Evolutionary conservation across 2,113 vertebrate species (phyloP), one percentile per base, ranked within the genome.

Genomic region (Potamarius usumacintae): DNA sequence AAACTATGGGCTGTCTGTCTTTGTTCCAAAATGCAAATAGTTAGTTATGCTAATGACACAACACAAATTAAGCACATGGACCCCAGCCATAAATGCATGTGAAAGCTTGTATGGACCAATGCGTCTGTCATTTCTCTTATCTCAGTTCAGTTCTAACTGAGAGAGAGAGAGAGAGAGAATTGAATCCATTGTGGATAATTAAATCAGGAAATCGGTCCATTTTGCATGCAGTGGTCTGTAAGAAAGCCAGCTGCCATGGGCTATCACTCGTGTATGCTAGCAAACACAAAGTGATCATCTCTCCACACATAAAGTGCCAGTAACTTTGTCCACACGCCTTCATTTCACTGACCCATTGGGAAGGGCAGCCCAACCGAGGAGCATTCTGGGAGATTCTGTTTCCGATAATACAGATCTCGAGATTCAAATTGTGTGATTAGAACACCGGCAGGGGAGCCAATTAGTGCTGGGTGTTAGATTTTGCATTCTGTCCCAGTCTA

Each of bases 151-250:
- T 90, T 90, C 86, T 80, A 92, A 94, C 27, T 42, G 57, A 22
- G 25, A 52, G 55, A 52, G n/a, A 89, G 89, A 90, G 42, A 90
- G 57, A 53, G 83, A 34, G 53, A 74, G 42, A 88, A 87, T 91
- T 91, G 91, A 93, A 93, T 90, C 91, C 92, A 94, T 93, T 85
- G 92, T 62, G 91, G 92, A 88, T 92, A 94, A 92, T 94, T 96
- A 93, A 92, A 94, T 93, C 89, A 91, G 91, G 89, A 94, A 93
- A 94, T 92, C 91, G 92, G 90, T 81, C 91, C 93, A 93, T 94
- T 95, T 93, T 94, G 94, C 91, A 95, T 93, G 94, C 94, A 95
- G 93, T 94, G 93, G 94, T 93, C 92, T 95, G 94, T 94, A 94
- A 93, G 95, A 94, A 93, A 86, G 91, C 92, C 94, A 94, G 94